These are phyloP conservation scores for Anthoptus insignis DNA, from an alignment of 2,888 invertebrate genomes.

Conservation along the genomic window DNA sequence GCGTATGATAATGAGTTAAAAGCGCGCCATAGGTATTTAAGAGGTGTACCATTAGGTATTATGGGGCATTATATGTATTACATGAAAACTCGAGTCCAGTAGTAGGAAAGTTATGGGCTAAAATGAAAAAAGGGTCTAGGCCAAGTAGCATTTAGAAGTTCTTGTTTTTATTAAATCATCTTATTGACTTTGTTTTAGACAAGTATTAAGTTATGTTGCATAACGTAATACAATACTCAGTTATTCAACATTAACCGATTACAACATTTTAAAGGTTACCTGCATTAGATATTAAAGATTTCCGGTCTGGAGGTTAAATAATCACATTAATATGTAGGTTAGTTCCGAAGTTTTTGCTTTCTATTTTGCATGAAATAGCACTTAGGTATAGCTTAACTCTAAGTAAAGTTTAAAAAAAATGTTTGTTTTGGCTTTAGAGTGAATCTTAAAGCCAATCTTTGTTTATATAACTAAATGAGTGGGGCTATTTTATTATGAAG, in stretches of 20 bases:
- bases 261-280: not conserved
- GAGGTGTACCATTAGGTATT: too few species aligned
- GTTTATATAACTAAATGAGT: too few species aligned
- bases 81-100: too few species aligned
- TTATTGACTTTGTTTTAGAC: not conserved
- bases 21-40: too few species aligned
- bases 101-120: too few species aligned
- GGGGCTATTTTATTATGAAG: too few species aligned
- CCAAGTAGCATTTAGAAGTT: too few species aligned
- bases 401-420: not conserved
- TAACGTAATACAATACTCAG: not conserved
- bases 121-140: too few species aligned
- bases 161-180: not conserved
- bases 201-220: not conserved
- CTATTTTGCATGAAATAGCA: not conserved
- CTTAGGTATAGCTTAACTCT: not conserved
- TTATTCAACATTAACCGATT: not conserved
- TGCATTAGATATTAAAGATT: not conserved
- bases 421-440: too few species aligned
- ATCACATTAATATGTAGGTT: not conserved
- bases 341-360: not conserved
- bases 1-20: too few species aligned
- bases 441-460: too few species aligned
- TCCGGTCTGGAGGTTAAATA: not conserved
- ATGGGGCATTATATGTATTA: too few species aligned